Base-by-base conservation (phyloP, 1,140 invertebrate genomes). In the Anagrus nilaparvatae region DNA sequence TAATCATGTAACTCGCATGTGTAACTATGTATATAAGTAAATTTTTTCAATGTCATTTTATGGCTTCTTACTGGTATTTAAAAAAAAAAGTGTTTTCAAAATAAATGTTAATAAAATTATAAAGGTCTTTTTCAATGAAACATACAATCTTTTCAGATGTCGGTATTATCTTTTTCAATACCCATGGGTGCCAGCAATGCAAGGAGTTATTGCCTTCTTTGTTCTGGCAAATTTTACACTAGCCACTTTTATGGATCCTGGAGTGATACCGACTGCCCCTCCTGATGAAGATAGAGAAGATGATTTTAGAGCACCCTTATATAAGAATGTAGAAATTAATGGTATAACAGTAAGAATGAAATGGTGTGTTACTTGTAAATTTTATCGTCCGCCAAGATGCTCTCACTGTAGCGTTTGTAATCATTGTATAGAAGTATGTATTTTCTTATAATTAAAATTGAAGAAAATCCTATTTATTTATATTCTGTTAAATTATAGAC, bases 361-460 rank as follows among this genome's bases (percentile, higher is more conserved):
- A 72, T 99, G 96, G 96, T 99, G 97, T 70, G 84, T 92, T 42
- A 99, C 96, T 2, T 99, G 97, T 73, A 94, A 98, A 72, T 99
- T 99, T 74, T 99, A 99, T 70, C 77, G 95, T 55, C 94, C 95
- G 59, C 96, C 96, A 42, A 76, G 96, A 61, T 97, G 94, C 71
- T 97, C 92, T 36, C 95, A 99, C 72, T 99, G 97, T 69, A 97
- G 91, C 57, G 93, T 97, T 37, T 99, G 96, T 73, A 94, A 99
- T 75, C 90, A 90, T 59, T 98, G 95, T 70, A 96, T 98, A 63
- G 93, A 97, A 79, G 92, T 96, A 67, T 72, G 13, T 20, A 20
- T 9, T 23, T 20, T 14, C 3, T 3, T 32, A 33, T 7, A n/a
- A 17, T 33, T 3, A 33, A n/a, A 33, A 14, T 18, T 34, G 17